Conservation (phyloP, 2,797 vertebrate species). For the Nyctibius grandis region DNA sequence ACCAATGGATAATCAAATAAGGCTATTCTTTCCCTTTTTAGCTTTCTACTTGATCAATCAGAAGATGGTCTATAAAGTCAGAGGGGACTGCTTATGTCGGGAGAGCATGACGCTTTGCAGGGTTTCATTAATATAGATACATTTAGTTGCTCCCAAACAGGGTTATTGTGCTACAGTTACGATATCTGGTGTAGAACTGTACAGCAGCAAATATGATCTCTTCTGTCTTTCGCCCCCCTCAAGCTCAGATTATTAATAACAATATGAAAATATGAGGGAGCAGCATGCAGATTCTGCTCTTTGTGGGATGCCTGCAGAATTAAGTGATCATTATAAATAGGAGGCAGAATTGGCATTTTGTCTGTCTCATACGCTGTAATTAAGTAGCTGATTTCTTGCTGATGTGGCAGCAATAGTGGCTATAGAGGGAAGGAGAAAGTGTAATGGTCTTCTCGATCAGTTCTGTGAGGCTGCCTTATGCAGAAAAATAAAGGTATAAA, state of each 20-base stretch:
- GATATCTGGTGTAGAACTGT: background rate
- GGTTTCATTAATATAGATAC: background rate
- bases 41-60: background rate
- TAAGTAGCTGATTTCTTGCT: constrained; percentile 63
- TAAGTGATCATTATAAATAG: constrained; percentile 67
- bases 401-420: constrained; percentile 22
- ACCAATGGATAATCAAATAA: background rate
- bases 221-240: background rate
- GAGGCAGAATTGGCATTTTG: constrained; percentile 61
- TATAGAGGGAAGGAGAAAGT: constrained; percentile 17
- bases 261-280: constrained; percentile 49
- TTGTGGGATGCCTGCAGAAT: constrained; percentile 58
- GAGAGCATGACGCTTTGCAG: background rate
- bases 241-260: constrained; percentile 58
- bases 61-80: background rate
- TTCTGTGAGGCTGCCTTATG: background rate
- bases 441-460: background rate
- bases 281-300: constrained; percentile 52
- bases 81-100: background rate
- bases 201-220: background rate
- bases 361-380: constrained; percentile 49
- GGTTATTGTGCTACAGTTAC: background rate
- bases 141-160: constrained; percentile 8
- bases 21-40: background rate
- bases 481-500: background rate